phyloP scores from a whole-genome alignment of 2,113 vertebrate genomes.

The Smithornis capensis region DNA sequence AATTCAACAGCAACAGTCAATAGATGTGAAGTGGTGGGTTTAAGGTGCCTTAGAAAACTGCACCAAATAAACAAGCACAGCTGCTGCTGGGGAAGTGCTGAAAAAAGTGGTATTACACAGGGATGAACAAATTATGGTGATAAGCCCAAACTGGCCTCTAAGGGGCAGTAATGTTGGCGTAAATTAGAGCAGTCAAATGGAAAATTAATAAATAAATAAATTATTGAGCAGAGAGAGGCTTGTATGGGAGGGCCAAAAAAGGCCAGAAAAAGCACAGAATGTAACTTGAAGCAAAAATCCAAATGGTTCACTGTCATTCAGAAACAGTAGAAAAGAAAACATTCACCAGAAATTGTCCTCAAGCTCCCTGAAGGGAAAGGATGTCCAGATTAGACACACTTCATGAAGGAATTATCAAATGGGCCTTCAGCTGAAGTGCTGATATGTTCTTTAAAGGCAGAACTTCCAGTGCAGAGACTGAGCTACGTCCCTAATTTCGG shows the following conservation, averaged over 20 bases:
- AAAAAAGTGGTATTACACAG: background rate
- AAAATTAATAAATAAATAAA: background rate
- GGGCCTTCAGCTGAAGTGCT: background rate
- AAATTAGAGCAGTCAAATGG: background rate
- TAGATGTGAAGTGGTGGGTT: background rate
- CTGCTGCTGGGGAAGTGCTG: background rate
- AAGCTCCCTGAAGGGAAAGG: background rate
- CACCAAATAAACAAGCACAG: background rate
- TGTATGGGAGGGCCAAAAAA: background rate
- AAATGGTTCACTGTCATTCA: background rate
- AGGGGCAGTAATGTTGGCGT: background rate
- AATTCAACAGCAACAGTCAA: background rate
- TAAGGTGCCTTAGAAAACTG: background rate
- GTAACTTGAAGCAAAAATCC: background rate
- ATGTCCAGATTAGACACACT: background rate
- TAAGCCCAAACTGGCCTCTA: background rate
- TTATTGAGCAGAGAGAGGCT: background rate
- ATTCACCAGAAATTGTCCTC: background rate
- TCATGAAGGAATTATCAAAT: background rate
- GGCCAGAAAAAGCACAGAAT: background rate
- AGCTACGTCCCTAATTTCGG: accelerated
- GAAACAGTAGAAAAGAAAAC: background rate
- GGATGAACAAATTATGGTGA: background rate
- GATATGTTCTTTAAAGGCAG: background rate
- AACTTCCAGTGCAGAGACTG: background rate